Conservation (phyloP, 2,797 vertebrate species). For the Dryobates pubescens region DNA sequence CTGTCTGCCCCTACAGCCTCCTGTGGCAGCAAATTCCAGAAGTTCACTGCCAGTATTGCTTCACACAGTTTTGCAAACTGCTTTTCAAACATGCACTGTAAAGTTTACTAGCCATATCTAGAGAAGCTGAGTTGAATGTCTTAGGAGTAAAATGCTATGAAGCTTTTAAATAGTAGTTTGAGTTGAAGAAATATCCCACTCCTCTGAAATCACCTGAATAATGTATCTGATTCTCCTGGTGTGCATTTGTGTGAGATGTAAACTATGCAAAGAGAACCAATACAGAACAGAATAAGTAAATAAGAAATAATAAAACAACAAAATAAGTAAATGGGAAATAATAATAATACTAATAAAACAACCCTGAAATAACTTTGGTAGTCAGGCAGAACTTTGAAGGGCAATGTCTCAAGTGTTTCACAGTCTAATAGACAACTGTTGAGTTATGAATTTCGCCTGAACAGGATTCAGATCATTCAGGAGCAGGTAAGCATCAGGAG, state of each 20-base stretch:
- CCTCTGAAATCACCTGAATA: background rate
- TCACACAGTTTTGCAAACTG: background rate
- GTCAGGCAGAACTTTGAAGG: background rate
- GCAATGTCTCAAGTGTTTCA: background rate
- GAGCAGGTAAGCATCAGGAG: background rate
- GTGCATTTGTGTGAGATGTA: rapidly evolving
- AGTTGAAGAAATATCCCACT: background rate
- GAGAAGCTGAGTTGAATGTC: background rate
- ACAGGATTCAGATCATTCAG: background rate
- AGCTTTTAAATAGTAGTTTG: background rate
- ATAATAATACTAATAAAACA: background rate
- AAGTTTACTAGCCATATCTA: background rate
- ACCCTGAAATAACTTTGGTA: background rate
- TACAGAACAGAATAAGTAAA: background rate
- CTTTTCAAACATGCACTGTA: background rate
- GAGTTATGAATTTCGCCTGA: background rate
- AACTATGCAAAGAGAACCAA: background rate
- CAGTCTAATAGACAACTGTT: background rate
- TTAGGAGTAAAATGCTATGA: background rate
- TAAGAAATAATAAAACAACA: background rate
- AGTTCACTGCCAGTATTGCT: background rate
- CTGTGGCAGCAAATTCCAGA: background rate
- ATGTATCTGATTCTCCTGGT: background rate
- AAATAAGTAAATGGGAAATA: background rate
- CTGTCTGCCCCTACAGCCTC: background rate